Base-by-base conservation (phyloP, 2,797 vertebrate species). In the Chrysocyon brachyurus region DNA sequence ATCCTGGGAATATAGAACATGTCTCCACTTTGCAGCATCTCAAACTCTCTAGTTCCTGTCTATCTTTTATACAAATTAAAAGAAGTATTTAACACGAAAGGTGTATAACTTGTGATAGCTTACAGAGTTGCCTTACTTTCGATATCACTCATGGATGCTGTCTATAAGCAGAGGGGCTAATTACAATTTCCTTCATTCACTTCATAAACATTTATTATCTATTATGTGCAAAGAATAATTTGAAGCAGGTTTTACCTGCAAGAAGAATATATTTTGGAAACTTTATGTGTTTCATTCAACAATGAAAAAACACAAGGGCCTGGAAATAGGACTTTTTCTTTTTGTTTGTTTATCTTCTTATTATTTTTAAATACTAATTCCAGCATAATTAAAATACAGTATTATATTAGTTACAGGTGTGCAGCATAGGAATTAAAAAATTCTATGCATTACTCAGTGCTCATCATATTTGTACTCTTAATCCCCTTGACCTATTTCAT, bases 121-220 rank as follows among this genome's bases (percentile, higher is more conserved):
- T 96, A 36, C 21, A 87, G 66, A 87, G 77, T 14, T 31, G 11
- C 24, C 33, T 73, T 86, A 46, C 5, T 40, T 82, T 75, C 59
- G 94, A 54, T 6, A 92, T n/a, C 12, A 87, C 40, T 83, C 24
- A 16, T 89, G 40, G 36, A 72, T 68, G 57, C 2, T 61, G 4
- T 54, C 40, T 56, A 66, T 4, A 92, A 56, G 84, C 2, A 81
- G 6, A 92, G 4, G 14, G 56, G 12, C 22, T 86, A 21, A 77
- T 72, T 64, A 75, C 8, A 77, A 89, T 57, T 68, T 46, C 14
- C n/a, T 92, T 81, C n/a, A 82, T 75, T 79, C 12, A 84, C n/a
- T 94, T 77, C 14, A 86, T 77, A 72, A 92, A 89, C 49, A 96
- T 40, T 81, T 49, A 86, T 14, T 81, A 52, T 16, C 26, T 75